phyloP scores from a whole-genome alignment of 2,113 vertebrate genomes.

The Sturnus vulgaris region DNA sequence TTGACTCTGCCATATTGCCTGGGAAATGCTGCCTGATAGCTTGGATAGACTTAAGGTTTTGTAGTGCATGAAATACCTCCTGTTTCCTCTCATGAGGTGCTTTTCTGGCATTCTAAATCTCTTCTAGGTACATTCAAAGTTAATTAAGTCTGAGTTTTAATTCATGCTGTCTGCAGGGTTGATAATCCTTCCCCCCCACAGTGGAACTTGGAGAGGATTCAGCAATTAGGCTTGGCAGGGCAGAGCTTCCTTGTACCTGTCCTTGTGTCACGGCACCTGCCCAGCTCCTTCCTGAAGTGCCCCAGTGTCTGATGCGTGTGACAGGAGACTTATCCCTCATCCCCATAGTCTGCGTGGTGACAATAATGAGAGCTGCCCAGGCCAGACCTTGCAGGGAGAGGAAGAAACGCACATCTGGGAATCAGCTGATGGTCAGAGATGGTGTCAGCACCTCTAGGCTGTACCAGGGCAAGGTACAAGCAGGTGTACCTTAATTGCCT shows the following conservation, averaged over 20 bases:
- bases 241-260: neutral
- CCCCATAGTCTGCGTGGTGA: neutral
- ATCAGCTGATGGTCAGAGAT: neutral
- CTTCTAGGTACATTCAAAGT: neutral
- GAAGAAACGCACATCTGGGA: neutral
- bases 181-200: neutral
- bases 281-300: neutral
- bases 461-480: neutral
- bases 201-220: neutral
- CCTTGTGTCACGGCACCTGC: rapidly evolving
- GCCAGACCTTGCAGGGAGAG: neutral
- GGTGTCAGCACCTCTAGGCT: neutral
- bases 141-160: conserved; percentile 17
- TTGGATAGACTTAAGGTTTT: neutral
- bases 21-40: neutral
- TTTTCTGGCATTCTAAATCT: conserved; percentile 6
- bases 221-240: neutral
- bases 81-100: neutral
- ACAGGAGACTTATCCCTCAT: neutral
- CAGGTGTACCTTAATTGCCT: neutral
- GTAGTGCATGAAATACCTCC: neutral
- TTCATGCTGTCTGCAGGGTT: neutral
- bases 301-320: neutral
- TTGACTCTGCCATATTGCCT: neutral
- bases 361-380: neutral